phyloP scores from a whole-genome alignment of 23 tunicate genomes.

The Clavelina lepadiformis region DNA sequence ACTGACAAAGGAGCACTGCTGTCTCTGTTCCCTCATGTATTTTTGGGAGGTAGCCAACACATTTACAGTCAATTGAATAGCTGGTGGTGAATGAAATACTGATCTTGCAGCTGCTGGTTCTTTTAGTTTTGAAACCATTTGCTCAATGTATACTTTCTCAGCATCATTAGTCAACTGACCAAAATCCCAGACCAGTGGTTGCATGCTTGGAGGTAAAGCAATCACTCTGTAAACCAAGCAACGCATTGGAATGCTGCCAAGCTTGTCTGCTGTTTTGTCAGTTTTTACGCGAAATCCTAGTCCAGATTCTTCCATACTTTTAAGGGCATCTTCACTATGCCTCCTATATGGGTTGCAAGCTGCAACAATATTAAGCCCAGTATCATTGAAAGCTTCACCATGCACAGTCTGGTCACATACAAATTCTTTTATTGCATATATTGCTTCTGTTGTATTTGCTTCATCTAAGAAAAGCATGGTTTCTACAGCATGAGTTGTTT shows the following conservation, averaged over 20 bases:
- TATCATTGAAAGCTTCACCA: slow-evolving; percentile 30
- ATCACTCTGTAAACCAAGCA: slow-evolving; percentile 68
- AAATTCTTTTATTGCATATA: slow-evolving; percentile 79
- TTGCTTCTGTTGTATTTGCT: slow-evolving; percentile 81
- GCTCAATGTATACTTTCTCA: slow-evolving; percentile 56
- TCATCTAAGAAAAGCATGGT: slow-evolving; percentile 69
- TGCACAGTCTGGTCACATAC: slow-evolving; percentile 62
- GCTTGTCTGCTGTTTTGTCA: slow-evolving; percentile 46
- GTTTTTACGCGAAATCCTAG: slow-evolving; percentile 61
- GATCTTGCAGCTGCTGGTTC: neutral
- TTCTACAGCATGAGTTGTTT: slow-evolving; percentile 6
- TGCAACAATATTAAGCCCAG: slow-evolving; percentile 40
- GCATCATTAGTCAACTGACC: slow-evolving; percentile 48
- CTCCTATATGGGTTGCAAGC: slow-evolving; percentile 77
- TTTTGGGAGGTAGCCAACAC: slow-evolving; percentile 46
- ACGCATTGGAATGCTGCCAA: slow-evolving; percentile 74
- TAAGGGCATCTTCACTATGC: slow-evolving; percentile 38
- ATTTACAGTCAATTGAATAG: slow-evolving; percentile 17
- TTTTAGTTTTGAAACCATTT: slow-evolving; percentile 33
- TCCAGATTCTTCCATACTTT: slow-evolving; percentile 72
- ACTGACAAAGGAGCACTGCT: slow-evolving; percentile 69
- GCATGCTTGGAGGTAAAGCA: slow-evolving; percentile 88
- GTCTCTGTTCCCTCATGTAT: slow-evolving; percentile 37
- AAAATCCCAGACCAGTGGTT: slow-evolving; percentile 84
- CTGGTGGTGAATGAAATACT: neutral